Evolutionary conservation across 2,888 invertebrate genomes (phyloP).

Genomic region (Leptinotarsa rubiginosa): DNA sequence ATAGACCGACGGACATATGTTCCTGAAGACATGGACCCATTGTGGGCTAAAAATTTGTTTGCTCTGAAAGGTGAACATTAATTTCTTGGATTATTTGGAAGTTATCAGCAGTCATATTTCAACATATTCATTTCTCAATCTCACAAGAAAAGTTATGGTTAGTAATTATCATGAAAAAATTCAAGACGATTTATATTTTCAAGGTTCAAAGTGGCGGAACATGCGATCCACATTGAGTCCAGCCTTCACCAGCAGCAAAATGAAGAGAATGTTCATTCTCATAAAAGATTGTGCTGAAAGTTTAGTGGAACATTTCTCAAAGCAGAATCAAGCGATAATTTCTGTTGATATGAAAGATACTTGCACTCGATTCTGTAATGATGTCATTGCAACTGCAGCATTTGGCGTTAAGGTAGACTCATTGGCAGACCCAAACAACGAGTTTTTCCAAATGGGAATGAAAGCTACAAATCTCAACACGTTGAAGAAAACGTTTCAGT

Average conservation of each 20-base stretch:
- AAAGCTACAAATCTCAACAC: conserved; percentile 61
- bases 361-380: conserved; percentile 61
- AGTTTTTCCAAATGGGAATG: conserved; percentile 70
- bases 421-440: conserved; percentile 67
- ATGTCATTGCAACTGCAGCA: conserved; percentile 69
- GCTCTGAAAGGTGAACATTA: conserved; percentile 44
- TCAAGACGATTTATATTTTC: conserved; percentile 11
- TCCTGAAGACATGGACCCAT: conserved; percentile 63
- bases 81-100: too few relatives aligned
- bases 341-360: conserved; percentile 66
- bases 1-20: conserved; percentile 62
- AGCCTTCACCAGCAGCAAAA: conserved; percentile 61
- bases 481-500: conserved; percentile 21
- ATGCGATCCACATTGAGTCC: conserved; percentile 61
- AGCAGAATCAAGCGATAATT: conserved; percentile 45
- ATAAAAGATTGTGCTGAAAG: conserved; percentile 50
- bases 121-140: too few relatives aligned
- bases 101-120: too few relatives aligned
- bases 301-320: conserved; percentile 47
- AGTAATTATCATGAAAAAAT: too few relatives aligned
- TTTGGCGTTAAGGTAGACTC: conserved; percentile 67
- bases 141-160: too few relatives aligned
- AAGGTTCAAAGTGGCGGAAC: conserved; percentile 55
- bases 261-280: conserved; percentile 58
- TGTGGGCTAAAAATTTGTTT: conserved; percentile 66